Evolutionary conservation across 2,888 invertebrate species (phyloP).

Genomic region (Campoplex nolae): DNA sequence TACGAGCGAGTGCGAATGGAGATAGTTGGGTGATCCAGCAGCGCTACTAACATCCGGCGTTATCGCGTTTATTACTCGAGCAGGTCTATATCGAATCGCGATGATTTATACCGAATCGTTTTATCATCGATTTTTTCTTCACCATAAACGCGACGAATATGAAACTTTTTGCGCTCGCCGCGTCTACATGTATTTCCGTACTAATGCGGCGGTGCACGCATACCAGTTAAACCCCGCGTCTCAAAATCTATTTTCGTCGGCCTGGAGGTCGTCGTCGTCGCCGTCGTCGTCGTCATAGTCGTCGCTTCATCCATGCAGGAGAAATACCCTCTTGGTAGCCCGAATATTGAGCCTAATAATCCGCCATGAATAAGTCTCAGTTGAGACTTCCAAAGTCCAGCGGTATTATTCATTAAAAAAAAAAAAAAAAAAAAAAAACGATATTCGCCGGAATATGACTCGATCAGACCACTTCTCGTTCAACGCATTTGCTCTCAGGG

Average conservation of each 20-base stretch:
- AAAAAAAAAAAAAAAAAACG: neutral
- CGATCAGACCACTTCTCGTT: neutral
- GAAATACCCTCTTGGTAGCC: slow-evolving; percentile 32
- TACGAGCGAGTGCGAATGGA: neutral
- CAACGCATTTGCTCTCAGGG: neutral
- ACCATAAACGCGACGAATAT: neutral
- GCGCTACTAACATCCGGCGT: neutral
- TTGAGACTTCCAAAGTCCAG: neutral
- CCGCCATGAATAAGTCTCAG: neutral
- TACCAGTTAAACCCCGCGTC: slow-evolving; percentile 38
- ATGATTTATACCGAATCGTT: slow-evolving; percentile 17
- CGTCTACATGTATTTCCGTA: slow-evolving; percentile 11
- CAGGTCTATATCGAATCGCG: slow-evolving; percentile 1
- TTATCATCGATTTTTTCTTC: slow-evolving; percentile 20
- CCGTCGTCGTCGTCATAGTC: slow-evolving; percentile 49
- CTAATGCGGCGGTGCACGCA: slow-evolving; percentile 21
- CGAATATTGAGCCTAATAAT: slow-evolving; percentile 39
- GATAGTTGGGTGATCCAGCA: neutral
- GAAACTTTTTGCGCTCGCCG: neutral
- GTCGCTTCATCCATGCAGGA: slow-evolving; percentile 32
- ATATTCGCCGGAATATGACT: neutral
- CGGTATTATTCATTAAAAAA: neutral
- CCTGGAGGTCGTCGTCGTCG: slow-evolving; percentile 53
- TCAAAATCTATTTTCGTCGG: slow-evolving; percentile 58
- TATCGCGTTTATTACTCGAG: neutral